Base-by-base conservation (phyloP, 2,113 vertebrate genomes). In the Charadrius vociferus region DNA sequence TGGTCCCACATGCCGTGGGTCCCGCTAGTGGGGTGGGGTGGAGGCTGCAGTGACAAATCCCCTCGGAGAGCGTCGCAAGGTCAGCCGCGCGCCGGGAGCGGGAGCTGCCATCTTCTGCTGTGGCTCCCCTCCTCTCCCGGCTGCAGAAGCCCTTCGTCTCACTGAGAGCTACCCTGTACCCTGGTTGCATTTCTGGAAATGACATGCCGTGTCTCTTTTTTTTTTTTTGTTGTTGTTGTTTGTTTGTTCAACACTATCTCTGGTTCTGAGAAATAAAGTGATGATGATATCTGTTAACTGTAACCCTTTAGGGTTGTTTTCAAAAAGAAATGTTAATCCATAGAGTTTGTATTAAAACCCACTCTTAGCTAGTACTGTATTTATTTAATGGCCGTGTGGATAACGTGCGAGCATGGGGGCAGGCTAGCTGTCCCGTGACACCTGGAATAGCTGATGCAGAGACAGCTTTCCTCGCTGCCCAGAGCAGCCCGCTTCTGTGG, bases 101-200 rank as follows among this genome's bases (percentile, higher is more conserved):
- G 95, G 93, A 96, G 94, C 91, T 94, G 93, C 97, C 94, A 91
- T 96, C 90, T 95, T 95, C 93, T 96, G 84, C 92, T 2, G 18
- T 53, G 63, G 73, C 61, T 88, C 78, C 58, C 59, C 65, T 91
- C 50, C 80, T 81, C 65, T 87, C 88, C 66, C 1, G 27, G 86
- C 95, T 95, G 93, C 89, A 81, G 68, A 67, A 93, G 45, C 91
- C 87, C 70, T 84, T 88, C 39, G 2, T 55, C 24, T 86, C 1
- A 7, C 75, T 22, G 63, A 68, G 81, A 81, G 66, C 95, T 77
- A 16, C 72, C 61, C 82, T 50, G 41, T 67, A 47, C 66, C 89
- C 82, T 88, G 84, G 73, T 84, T 94, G 93, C 91, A 88, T 95
- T 94, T 86, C 90, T 81, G 56, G 81, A 85, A 95, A 93, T 52